phyloP scores from a whole-genome alignment of 1,140 invertebrate species.

The Lordiphosa mommai region DNA sequence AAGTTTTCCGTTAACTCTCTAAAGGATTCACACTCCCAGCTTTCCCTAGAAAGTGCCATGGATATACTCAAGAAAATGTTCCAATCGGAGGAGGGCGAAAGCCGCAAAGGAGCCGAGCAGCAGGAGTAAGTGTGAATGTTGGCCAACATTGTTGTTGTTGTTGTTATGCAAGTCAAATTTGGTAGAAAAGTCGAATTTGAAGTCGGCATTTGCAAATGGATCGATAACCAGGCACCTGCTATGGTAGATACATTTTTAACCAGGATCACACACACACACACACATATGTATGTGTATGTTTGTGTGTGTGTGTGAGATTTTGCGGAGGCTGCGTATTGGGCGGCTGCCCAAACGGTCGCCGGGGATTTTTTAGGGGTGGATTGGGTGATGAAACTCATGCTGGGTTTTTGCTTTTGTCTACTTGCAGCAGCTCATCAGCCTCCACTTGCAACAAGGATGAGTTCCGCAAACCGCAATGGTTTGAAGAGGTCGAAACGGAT shows the following conservation, averaged over 20 bases:
- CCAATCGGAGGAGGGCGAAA: slow-evolving; percentile 43
- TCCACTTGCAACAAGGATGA: slow-evolving; percentile 68
- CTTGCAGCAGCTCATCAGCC: slow-evolving; percentile 38
- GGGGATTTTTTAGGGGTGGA: slow-evolving; percentile 8
- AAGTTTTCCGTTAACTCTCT: slow-evolving; percentile 32
- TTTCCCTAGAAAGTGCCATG: slow-evolving; percentile 35
- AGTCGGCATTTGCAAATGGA: slow-evolving; percentile 40
- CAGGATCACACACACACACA: slow-evolving; percentile 50
- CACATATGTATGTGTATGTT: slow-evolving; percentile 10
- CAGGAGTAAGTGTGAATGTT: slow-evolving; percentile 56
- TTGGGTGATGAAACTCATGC: slow-evolving; percentile 6
- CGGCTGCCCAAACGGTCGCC: too few species aligned
- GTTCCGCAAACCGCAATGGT: slow-evolving; percentile 78
- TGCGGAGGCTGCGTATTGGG: slow-evolving; percentile 65
- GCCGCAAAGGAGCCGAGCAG: slow-evolving; percentile 42
- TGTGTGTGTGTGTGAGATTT: slow-evolving; percentile 27
- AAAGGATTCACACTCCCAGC: slow-evolving; percentile 6
- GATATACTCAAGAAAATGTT: slow-evolving; percentile 79
- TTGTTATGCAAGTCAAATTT: slow-evolving; percentile 13
- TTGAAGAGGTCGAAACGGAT: slow-evolving; percentile 76
- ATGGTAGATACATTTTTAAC: slow-evolving; percentile 68
- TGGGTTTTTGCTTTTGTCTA: not conserved
- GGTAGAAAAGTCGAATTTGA: slow-evolving; percentile 2
- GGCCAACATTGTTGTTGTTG: not conserved
- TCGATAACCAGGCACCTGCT: slow-evolving; percentile 62